phyloP scores from a whole-genome alignment of 2,888 invertebrate species.

The Tricholauxania praeusta region DNA sequence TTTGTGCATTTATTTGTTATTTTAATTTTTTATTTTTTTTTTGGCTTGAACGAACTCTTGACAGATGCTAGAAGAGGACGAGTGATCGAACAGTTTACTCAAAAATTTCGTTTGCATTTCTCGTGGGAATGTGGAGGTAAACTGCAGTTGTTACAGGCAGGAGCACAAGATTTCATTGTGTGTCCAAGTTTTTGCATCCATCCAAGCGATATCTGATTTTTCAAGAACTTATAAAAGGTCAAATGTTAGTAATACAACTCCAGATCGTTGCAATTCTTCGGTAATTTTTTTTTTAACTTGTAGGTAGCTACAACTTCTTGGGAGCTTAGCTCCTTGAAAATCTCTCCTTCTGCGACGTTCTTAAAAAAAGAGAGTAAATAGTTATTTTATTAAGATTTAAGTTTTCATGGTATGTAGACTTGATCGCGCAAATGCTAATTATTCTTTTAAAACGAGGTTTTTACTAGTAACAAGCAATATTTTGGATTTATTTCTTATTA shows the following conservation, averaged over 20 bases:
- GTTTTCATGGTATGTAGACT: slow-evolving; percentile 25
- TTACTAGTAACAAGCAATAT: slow-evolving; percentile 17
- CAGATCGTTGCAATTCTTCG: background rate
- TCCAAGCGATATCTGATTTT: slow-evolving; percentile 21
- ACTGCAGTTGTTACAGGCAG: too few relatives aligned
- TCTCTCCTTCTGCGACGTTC: slow-evolving; percentile 31
- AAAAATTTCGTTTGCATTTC: background rate
- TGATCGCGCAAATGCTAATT: slow-evolving; percentile 29
- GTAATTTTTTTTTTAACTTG: slow-evolving; percentile 23
- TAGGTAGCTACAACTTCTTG: slow-evolving; percentile 17
- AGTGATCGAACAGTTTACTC: too few relatives aligned
- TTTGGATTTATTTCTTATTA: slow-evolving; percentile 17
- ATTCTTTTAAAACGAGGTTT: slow-evolving; percentile 26
- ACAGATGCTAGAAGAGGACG: background rate
- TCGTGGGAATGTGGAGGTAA: background rate
- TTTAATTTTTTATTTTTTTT: slow-evolving; percentile 9
- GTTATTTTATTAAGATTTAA: slow-evolving; percentile 30
- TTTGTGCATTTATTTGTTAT: background rate
- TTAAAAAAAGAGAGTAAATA: slow-evolving; percentile 25
- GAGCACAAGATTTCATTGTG: slow-evolving; percentile 20
- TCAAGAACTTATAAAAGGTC: slow-evolving; percentile 18
- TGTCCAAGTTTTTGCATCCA: slow-evolving; percentile 17
- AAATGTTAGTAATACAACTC: slow-evolving; percentile 28
- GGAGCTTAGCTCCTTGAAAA: slow-evolving; percentile 16
- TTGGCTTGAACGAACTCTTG: background rate